phyloP scores from a whole-genome alignment of 1,140 invertebrate species.

The Philaenus spumarius region DNA sequence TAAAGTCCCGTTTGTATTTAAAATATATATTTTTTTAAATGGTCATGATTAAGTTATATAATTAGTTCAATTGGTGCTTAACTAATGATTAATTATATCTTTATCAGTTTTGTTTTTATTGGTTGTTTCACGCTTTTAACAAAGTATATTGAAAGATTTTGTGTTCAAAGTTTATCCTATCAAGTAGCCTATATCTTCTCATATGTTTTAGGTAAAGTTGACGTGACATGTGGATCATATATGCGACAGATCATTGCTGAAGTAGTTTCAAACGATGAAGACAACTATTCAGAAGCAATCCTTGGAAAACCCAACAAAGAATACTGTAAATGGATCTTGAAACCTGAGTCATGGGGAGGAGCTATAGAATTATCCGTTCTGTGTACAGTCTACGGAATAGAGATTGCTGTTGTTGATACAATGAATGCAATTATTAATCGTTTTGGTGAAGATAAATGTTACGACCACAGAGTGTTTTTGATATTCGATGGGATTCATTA shows the following conservation, averaged over 20 bases:
- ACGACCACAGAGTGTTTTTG: slow-evolving; percentile 75
- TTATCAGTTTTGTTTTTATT: no score
- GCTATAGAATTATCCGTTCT: slow-evolving; percentile 89
- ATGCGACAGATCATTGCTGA: slow-evolving; percentile 84
- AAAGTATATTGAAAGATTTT: neutral
- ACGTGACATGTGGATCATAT: slow-evolving; percentile 57
- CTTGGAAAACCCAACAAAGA: slow-evolving; percentile 77
- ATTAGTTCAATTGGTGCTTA: no score
- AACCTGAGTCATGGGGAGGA: slow-evolving; percentile 86
- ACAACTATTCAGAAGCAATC: slow-evolving; percentile 77
- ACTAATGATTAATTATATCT: no score
- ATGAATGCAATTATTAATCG: slow-evolving; percentile 83
- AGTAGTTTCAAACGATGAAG: slow-evolving; percentile 65
- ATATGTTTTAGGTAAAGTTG: slow-evolving; percentile 67
- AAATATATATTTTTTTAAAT: no score
- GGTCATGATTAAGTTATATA: no score
- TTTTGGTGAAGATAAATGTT: slow-evolving; percentile 90
- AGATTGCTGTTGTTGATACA: slow-evolving; percentile 92
- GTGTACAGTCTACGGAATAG: slow-evolving; percentile 79
- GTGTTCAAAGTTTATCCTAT: neutral
- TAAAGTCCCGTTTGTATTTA: no score
- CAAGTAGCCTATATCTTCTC: slow-evolving; percentile 23
- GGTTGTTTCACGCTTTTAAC: no score
- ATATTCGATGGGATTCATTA: slow-evolving; percentile 97
- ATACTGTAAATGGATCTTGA: slow-evolving; percentile 84